phyloP scores from a whole-genome alignment of 2,113 vertebrate genomes.

The Halichoerus grypus region DNA sequence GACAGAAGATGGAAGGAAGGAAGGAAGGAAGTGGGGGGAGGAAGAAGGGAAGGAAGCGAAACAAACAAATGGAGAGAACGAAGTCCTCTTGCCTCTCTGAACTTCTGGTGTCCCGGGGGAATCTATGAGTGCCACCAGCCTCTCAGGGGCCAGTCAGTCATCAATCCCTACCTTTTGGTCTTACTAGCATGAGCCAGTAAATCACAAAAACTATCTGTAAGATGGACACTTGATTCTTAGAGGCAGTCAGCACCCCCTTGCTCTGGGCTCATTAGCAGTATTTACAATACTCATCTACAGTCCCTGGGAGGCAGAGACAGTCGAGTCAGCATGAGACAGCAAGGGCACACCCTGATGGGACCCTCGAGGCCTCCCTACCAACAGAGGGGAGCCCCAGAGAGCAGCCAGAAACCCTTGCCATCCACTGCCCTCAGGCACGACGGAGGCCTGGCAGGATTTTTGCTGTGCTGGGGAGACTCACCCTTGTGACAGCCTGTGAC shows the following conservation, averaged over 20 bases:
- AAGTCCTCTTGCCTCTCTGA: background rate
- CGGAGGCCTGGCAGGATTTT: background rate
- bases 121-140: background rate
- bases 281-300: background rate
- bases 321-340: background rate
- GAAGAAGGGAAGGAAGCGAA: background rate
- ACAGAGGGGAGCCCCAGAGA: slow-evolving; percentile 19
- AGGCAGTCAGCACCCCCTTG: background rate
- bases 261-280: background rate
- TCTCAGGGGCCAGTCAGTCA: background rate
- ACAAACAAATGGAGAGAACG: background rate
- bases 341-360: background rate
- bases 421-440: accelerated
- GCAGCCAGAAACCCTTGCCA: background rate
- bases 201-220: too few relatives aligned
- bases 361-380: background rate
- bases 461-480: background rate
- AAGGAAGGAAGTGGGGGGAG: accelerated
- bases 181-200: background rate
- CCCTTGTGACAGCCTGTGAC: slow-evolving; percentile 88
- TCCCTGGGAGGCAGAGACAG: background rate
- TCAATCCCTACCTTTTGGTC: too few relatives aligned
- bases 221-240: background rate
- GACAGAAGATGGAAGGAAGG: background rate
- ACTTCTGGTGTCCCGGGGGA: background rate